phyloP scores from a whole-genome alignment of 1,140 invertebrate genomes.

The Augochlora pura region DNA sequence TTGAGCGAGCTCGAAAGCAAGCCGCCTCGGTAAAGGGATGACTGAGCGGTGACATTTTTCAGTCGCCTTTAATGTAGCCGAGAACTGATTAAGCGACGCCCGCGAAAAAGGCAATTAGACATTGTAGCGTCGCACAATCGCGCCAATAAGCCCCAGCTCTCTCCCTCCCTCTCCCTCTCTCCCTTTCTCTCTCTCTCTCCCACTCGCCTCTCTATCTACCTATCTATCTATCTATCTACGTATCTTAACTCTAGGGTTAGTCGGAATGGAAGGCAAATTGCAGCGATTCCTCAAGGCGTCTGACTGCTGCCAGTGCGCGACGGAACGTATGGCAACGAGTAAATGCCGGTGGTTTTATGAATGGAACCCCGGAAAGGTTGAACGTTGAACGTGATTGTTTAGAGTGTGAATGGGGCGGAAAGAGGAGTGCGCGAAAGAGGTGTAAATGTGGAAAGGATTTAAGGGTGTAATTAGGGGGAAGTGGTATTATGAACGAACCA shows the following conservation, averaged over 20 bases:
- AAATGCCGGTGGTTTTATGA: background rate
- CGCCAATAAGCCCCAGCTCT: background rate
- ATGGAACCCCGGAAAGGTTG: background rate
- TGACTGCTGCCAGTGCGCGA: background rate
- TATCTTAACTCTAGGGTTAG: background rate
- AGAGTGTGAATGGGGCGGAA: constrained; percentile 8
- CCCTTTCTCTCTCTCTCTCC: no score
- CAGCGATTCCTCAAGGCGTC: background rate
- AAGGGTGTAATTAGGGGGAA: constrained; percentile 44
- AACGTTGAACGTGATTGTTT: background rate
- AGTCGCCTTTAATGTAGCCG: constrained; percentile 47
- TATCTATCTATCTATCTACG: no score
- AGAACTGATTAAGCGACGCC: constrained; percentile 48
- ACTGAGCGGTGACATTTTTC: constrained; percentile 51
- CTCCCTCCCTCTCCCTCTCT: no score
- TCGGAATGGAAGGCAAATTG: constrained; percentile 7
- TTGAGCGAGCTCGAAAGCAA: constrained; percentile 44
- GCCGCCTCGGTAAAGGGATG: constrained; percentile 33
- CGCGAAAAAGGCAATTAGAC: constrained; percentile 42
- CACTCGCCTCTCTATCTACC: no score
- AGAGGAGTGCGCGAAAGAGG: constrained; percentile 12
- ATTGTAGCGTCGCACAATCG: constrained; percentile 5
- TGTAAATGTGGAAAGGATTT: constrained; percentile 44
- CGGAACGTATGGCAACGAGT: background rate
- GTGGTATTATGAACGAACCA: constrained; percentile 40